Evolutionary conservation across 2,113 vertebrate genomes (phyloP).

Genomic region (Cacatua alba): DNA sequence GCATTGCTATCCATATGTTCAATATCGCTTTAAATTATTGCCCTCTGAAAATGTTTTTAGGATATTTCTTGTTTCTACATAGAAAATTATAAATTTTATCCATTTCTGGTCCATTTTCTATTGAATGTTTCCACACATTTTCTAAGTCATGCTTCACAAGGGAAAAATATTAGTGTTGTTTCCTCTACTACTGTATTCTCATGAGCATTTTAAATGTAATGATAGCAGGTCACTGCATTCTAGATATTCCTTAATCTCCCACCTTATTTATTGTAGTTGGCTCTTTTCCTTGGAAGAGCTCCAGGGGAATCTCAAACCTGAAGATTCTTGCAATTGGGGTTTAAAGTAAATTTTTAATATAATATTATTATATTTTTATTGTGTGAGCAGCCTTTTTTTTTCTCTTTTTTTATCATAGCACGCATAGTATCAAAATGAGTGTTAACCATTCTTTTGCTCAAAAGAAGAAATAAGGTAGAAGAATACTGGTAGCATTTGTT

Average conservation of each 20-base stretch:
- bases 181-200: slow-evolving; percentile 5
- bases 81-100: not conserved
- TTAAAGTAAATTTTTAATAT: no score
- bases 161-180: slow-evolving; percentile 9
- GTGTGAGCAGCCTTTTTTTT: no score
- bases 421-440: no score
- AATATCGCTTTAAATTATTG: not conserved
- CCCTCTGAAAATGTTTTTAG: not conserved
- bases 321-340: no score
- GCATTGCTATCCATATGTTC: not conserved
- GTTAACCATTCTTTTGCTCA: no score
- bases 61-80: not conserved
- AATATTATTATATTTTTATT: no score
- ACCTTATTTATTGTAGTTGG: no score
- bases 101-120: not conserved
- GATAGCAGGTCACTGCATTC: slow-evolving; percentile 13
- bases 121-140: slow-evolving; percentile 24
- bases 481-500: no score
- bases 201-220: slow-evolving; percentile 45
- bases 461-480: no score
- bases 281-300: no score
- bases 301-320: no score
- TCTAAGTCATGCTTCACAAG: slow-evolving; percentile 14
- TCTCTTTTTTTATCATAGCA: no score
- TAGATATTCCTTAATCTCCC: not conserved